phyloP scores from a whole-genome alignment of 1,140 invertebrate genomes.

The Callitettix versicolor region DNA sequence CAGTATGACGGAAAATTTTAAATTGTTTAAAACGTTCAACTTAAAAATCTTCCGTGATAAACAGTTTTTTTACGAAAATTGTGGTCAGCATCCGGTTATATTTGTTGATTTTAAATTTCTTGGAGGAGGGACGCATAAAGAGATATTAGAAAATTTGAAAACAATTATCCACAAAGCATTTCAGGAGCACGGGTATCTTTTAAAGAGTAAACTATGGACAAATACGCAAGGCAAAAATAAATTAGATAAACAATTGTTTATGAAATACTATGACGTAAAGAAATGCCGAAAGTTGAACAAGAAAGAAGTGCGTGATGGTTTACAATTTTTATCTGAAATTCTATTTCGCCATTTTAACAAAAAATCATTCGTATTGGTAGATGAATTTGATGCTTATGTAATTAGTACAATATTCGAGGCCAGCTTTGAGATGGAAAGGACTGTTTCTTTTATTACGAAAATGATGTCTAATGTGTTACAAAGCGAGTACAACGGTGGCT shows the following conservation, averaged over 20 bases:
- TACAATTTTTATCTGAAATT: background rate
- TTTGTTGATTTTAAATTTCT: background rate
- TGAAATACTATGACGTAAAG: too few relatives aligned
- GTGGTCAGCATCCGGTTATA: background rate
- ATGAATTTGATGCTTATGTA: background rate
- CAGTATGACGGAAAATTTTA: background rate
- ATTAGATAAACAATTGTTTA: background rate
- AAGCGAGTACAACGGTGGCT: background rate
- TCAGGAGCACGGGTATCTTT: background rate
- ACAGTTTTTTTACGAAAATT: background rate
- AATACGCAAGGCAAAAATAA: background rate
- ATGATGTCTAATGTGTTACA: background rate
- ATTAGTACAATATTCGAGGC: background rate
- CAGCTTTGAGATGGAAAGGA: background rate
- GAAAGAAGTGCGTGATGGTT: background rate
- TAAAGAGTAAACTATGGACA: background rate
- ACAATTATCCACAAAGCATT: background rate
- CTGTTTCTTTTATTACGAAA: background rate
- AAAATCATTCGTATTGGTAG: background rate
- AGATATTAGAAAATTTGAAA: background rate
- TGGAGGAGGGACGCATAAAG: background rate
- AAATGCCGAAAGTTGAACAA: background rate
- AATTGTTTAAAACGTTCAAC: background rate
- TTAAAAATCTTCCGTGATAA: background rate
- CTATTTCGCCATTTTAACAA: background rate